These are phyloP conservation scores for Cossypha polioptera DNA, from an alignment of 2,797 vertebrate species.

Conservation along the genomic window DNA sequence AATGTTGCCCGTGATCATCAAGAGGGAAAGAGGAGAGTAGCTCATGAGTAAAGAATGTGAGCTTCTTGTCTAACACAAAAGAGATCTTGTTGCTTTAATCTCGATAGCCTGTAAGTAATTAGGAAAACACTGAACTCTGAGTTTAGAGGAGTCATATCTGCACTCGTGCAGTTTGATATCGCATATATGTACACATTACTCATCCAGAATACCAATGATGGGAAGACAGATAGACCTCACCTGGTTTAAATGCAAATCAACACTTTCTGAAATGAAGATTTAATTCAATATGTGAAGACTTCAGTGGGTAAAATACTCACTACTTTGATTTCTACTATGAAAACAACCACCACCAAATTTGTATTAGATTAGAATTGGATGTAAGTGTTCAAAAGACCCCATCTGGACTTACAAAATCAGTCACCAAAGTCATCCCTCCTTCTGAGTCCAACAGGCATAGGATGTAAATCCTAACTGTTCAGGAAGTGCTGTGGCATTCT, in stretches of 20 bases:
- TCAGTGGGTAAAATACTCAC: background rate
- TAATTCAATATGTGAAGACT: background rate
- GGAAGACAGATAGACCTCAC: conserved; percentile 2
- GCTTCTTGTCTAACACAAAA: conserved; percentile 62
- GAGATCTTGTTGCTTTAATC: conserved; percentile 57
- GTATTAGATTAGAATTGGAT: background rate
- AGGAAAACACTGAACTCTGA: conserved; percentile 14
- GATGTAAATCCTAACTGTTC: accelerated
- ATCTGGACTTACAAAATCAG: background rate
- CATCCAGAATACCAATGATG: background rate
- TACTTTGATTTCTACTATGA: background rate
- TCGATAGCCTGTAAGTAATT: conserved; percentile 56
- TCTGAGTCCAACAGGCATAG: background rate
- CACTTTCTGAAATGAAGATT: background rate
- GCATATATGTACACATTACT: background rate
- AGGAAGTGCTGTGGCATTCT: background rate
- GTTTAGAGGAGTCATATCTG: conserved; percentile 31
- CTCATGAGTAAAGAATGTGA: conserved; percentile 65
- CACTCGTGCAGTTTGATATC: background rate
- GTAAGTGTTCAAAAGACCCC: background rate
- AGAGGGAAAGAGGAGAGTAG: conserved; percentile 13
- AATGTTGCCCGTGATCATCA: background rate
- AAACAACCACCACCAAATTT: background rate
- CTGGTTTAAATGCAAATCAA: background rate
- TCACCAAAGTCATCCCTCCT: background rate